Percentiles rank a stretch among this genome's conserved stretches.
phyloP scores from a whole-genome alignment of 2,113 vertebrate species.

The Oreochromis aureus region DNA sequence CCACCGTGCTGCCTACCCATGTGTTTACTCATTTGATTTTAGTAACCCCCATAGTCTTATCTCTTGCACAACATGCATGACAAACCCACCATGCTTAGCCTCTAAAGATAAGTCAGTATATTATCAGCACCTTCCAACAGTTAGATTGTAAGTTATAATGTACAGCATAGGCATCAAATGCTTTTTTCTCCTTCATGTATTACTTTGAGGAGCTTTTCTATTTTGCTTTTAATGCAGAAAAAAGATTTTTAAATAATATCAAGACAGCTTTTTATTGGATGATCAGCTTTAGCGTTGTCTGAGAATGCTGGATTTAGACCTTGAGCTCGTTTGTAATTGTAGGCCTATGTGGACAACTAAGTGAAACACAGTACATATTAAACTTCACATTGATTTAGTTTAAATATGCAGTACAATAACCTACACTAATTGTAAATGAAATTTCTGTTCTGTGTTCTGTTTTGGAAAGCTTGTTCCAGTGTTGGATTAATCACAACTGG shows the following conservation, averaged over 20 bases:
- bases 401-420: not conserved
- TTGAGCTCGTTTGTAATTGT: not conserved
- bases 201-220: not conserved
- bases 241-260: not conserved
- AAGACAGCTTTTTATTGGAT: not conserved
- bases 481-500: constrained; percentile 24
- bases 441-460: not conserved
- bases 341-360: not conserved
- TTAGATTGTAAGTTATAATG: not conserved
- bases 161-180: not conserved
- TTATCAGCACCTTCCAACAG: not conserved
- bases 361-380: not conserved
- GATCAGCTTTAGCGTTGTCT: not conserved
- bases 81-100: not conserved
- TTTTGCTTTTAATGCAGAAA: not conserved
- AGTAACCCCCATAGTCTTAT: not conserved
- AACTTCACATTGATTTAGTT: not conserved
- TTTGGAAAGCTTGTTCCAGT: constrained; percentile 4
- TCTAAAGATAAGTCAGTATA: not conserved
- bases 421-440: not conserved
- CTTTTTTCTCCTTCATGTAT: not conserved
- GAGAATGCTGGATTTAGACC: not conserved
- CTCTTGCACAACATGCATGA: not conserved
- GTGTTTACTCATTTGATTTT: not conserved
- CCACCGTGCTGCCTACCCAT: no score